A percentile compares a stretch with the other conserved stretches of the same genome.
phyloP scores from a whole-genome alignment of 64 coral and sea anemone species.

The Montipora sp. region DNA sequence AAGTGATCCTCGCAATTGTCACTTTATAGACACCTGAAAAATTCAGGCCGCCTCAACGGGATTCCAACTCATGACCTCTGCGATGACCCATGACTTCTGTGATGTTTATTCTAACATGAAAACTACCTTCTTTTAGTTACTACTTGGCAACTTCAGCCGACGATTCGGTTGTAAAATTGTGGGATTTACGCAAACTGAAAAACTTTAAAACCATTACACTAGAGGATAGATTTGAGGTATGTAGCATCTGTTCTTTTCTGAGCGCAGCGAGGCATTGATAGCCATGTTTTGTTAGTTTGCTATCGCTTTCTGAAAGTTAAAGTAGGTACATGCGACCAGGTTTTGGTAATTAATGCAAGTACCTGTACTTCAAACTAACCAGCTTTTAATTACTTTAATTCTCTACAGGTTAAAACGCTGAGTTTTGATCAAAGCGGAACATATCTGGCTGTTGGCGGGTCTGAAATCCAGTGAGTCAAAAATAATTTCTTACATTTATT shows the following conservation, averaged over 20 bases:
- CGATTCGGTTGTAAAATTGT: constrained; percentile 97
- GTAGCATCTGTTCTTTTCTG: neutral
- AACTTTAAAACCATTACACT: constrained; percentile 99
- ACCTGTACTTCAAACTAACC: neutral
- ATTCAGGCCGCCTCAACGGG: no score
- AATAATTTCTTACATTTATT: neutral
- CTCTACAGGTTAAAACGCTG: constrained; percentile 89
- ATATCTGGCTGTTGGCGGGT: constrained; percentile 94
- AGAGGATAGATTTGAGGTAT: constrained; percentile 95
- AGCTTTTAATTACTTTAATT: neutral
- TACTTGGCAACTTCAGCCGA: constrained; percentile 99
- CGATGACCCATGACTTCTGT: neutral
- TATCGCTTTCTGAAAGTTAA: no score
- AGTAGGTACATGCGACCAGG: no score
- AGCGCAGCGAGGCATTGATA: neutral
- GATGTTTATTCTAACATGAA: neutral
- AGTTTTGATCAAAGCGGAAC: constrained; percentile 99
- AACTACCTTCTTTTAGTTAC: constrained; percentile 62
- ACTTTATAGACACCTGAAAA: no score
- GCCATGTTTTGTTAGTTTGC: no score
- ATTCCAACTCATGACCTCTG: no score
- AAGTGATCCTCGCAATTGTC: no score
- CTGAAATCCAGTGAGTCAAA: constrained; percentile 95
- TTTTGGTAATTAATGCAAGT: neutral
- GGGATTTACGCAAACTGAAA: constrained; percentile 99